Evolutionary conservation across 2,888 invertebrate species (phyloP), one percentile per base, ranked within the genome.

Genomic region (Parapristionchus giblindavisi): DNA sequence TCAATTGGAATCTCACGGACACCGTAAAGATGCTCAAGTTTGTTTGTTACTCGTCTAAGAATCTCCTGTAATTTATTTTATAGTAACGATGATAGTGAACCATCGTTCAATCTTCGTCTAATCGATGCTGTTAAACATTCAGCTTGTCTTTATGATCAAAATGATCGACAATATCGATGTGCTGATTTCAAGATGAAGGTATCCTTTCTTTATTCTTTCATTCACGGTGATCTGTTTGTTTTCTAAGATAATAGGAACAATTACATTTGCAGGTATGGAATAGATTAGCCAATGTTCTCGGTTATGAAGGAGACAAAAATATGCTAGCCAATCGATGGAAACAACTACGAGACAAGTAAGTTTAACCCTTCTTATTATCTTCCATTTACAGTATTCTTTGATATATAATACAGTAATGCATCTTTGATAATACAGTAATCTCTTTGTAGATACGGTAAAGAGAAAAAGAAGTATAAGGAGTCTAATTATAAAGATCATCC

Each of bases 121-220:
- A 86, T 86, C 66, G 84, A 86, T 51, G 83, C 84, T 3, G 86
- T 86, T 17, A 80, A 80, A 52, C 79, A 83, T 36, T 80, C 80
- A 60, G 77, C 81, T 48, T 86, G 85, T 65, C 76, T 86, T 29
- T 86, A 83, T 74, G 84, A 86, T 63, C 80, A 83, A 0, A 79
- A 81, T 8, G 85, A 86, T 73, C 76, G 83, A 14, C 80, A 84
- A 36, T 86, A 86, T 75, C 77, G 85, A 11, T 83, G 81, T 40
- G 79, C 83, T 8, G 84, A 84, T 14, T 81, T 83, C 76, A 86
- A 86, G 76, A 81, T 78, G 43, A 81, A 83, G 34, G 82, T 82
- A 2, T 66, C 48, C 36, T 21, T 5, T 11, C 11, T 24, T 43
- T 21, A 66, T 1, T 6, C 43, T n/a, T 48, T 24, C 8, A 14